Base-by-base conservation (phyloP, 2,888 invertebrate species). In the Trissolcus japonicus region DNA sequence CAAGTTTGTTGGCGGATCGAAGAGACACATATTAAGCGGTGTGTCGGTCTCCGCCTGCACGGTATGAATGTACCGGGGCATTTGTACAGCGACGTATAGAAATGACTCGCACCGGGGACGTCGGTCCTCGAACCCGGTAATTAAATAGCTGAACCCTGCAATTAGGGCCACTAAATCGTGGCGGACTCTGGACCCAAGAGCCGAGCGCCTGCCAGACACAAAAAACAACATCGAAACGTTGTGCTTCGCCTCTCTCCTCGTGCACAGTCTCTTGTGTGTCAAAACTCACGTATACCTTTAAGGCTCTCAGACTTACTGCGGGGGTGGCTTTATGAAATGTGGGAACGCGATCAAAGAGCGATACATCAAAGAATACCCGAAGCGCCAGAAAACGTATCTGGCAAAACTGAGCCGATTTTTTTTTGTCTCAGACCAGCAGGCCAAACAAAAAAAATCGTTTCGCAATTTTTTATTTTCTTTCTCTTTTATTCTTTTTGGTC, bases 91-190 rank as follows among this genome's bases (percentile, higher is more conserved):
- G 79, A 82, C 80, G 81, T 81, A 80, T 79, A 78, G 73, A 75
- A 79, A 79, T 76, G 74, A 80, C 78, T 80, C 71, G 73, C 75
- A 76, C 66, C 71, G 81, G 76, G 80, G 80, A 86, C 83, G 87
- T 86, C 82, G 87, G 88, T 89, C 86, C 88, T 84, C 90, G 90
- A 91, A 89, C 91, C 91, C 93, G 93, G 93, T 94, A 94, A 94
- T 94, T 94, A 94, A 94, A 93, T 93, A 92, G 92, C 91, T 91
- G 92, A 92, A 94, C 94, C 94, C 94, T 94, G 93, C 94, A 94
- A 94, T 94, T 94, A 94, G 93, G 93, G 93, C 91, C 94, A 93
- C 94, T 94, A 94, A 94, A 94, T 94, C 92, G 93, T 92, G 92
- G 91, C 92, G 90, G 90, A 90, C 91, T 91, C 90, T 90, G 87